Percentiles rank a stretch among this genome's conserved stretches.
Evolutionary conservation across 1,140 invertebrate species (phyloP).

Genomic region (Drosophila watanabei): DNA sequence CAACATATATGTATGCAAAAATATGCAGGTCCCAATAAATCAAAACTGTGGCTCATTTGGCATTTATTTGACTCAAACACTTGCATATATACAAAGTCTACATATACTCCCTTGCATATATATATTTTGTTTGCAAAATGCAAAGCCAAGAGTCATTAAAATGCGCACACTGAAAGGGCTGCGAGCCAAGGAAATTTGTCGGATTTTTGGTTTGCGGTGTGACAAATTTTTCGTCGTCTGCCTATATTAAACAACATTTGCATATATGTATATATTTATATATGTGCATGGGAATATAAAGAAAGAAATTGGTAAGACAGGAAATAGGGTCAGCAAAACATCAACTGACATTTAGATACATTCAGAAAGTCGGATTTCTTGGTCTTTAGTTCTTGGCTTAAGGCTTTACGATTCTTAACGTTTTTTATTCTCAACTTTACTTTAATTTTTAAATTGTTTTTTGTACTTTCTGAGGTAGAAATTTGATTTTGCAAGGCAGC

Average conservation of each 20-base stretch:
- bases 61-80: constrained; percentile 37
- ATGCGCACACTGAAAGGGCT: constrained; percentile 30
- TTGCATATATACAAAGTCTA: constrained; percentile 10
- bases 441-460: background rate
- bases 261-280: constrained; percentile 5
- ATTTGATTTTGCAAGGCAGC: constrained; percentile 30
- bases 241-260: constrained; percentile 29
- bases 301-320: constrained; percentile 9
- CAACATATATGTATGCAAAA: constrained; percentile 24
- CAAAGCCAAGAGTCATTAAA: constrained; percentile 45
- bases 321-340: constrained; percentile 15
- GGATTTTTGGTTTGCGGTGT: constrained; percentile 37
- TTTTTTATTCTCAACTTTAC: background rate
- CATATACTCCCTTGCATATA: constrained; percentile 3
- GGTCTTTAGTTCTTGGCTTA: background rate
- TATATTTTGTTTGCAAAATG: constrained; percentile 12
- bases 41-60: constrained; percentile 55
- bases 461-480: background rate
- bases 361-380: background rate
- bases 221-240: constrained; percentile 38
- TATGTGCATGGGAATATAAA: constrained; percentile 11
- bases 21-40: constrained; percentile 58
- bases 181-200: constrained; percentile 28
- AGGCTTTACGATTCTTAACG: background rate
- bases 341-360: background rate